These are phyloP conservation scores for Rhagophthalmus giganteus DNA, from an alignment of 2,888 invertebrate genomes.

Conservation along the genomic window DNA sequence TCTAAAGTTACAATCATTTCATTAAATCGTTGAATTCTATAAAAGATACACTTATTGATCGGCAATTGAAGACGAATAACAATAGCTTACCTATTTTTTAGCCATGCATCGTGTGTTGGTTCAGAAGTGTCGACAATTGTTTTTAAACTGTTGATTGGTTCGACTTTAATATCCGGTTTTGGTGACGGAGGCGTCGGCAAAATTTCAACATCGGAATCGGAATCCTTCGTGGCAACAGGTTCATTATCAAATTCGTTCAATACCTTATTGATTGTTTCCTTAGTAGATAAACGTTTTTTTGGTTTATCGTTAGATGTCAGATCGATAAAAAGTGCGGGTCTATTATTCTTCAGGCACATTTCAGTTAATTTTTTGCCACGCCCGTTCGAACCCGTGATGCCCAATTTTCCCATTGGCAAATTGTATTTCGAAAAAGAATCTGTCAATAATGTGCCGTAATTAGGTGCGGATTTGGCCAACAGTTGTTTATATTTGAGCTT, in stretches of 20 bases:
- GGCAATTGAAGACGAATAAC: neutral
- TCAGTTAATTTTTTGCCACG: constrained; percentile 33
- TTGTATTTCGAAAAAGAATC: constrained; percentile 41
- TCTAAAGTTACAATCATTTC: constrained; percentile 42
- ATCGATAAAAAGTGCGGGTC: constrained; percentile 25
- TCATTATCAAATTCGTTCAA: constrained; percentile 44
- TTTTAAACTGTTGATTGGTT: constrained; percentile 60
- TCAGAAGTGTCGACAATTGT: constrained; percentile 60
- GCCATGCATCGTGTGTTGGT: constrained; percentile 60
- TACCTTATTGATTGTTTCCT: constrained; percentile 46
- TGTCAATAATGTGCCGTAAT: constrained; percentile 28
- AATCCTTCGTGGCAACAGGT: constrained; percentile 45
- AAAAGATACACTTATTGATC: constrained; percentile 21
- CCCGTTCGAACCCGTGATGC: constrained; percentile 27
- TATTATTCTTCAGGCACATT: constrained; percentile 28
- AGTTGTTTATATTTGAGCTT: constrained; percentile 62
- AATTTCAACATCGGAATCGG: constrained; percentile 51
- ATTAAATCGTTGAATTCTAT: constrained; percentile 45
- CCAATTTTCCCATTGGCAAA: constrained; percentile 41
- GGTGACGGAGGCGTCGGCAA: constrained; percentile 50
- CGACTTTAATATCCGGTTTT: constrained; percentile 51
- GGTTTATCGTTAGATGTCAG: constrained; percentile 24
- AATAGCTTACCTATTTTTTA: constrained; percentile 56
- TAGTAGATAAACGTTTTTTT: constrained; percentile 39
- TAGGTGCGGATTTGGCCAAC: constrained; percentile 53